Base-by-base conservation (phyloP, 1,140 invertebrate species). In the Drosophila arawakana region DNA sequence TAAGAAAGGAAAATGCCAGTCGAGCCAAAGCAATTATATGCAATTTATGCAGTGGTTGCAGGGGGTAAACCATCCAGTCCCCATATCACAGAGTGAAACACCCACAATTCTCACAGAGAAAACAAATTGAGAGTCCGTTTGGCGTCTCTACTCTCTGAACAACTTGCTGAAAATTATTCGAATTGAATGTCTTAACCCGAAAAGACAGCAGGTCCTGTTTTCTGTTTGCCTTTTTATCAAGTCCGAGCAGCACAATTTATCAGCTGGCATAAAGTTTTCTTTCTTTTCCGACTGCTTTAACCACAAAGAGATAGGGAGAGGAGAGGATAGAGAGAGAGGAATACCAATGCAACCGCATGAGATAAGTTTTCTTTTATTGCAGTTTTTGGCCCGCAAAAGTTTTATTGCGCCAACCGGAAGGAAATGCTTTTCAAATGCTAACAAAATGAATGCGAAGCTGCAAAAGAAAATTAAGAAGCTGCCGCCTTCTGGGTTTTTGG, bases 361-460 rank as follows among this genome's bases (percentile, higher is more conserved):
- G 83, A 86, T 86, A 86, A 86, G 83, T 86, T 86, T 89, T 86
- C 83, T 86, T 86, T 86, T 88, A 86, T 86, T 86, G 83, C 80
- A 88, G 61, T 83, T 83, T 46, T 70, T 59, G 60, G 71, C 63
- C 66, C 59, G 47, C 58, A 83, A 86, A 86, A 86, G 83, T 86
- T 86, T 86, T 86, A 86, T 88, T 83, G 82, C 86, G 70, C 76
- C 70, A 54, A 54, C 73, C 74, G 81, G 61, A 76, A 85, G 76
- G 68, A 79, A 78, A 78, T 76, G 73, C 73, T 76, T 78, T 76
- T 72, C 61, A 76, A 76, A 76, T 78, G 76, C 67, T 72, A 76
- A 78, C 76, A 78, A 76, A 77, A 78, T 76, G 76, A 73, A 74
- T 69, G 75, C 72, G 59, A 69, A 77, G 63, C 59, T 35, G 15